phyloP scores from a whole-genome alignment of 2,113 vertebrate species.

The Seriola aureovittata region DNA sequence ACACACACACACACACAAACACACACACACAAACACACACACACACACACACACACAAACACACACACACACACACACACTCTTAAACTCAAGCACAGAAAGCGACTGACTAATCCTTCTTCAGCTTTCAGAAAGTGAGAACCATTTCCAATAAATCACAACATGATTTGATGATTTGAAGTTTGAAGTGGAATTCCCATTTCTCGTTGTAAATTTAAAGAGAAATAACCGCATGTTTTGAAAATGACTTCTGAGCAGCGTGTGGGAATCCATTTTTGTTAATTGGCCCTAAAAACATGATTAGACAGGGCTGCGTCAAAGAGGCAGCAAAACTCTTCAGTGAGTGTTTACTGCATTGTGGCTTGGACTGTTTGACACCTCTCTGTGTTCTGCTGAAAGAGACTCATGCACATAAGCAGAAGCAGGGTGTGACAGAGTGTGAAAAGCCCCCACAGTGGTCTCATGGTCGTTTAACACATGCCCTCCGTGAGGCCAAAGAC shows the following conservation, averaged over 20 bases:
- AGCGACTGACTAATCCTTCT: constrained; percentile 49
- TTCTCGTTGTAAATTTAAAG: background rate
- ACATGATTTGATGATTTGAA: constrained; percentile 5
- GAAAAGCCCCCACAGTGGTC: constrained; percentile 36
- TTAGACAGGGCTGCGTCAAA: background rate
- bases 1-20: no score
- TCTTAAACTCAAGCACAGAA: background rate
- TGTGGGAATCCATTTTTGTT: background rate
- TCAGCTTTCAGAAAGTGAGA: constrained; percentile 42
- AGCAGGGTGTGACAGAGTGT: constrained; percentile 28
- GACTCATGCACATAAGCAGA: background rate
- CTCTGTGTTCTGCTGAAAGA: constrained; percentile 28
- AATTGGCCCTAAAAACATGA: background rate
- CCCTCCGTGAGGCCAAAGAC: background rate
- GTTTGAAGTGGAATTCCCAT: constrained; percentile 21
- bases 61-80: no score
- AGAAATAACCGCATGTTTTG: background rate
- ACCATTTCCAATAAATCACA: constrained; percentile 74
- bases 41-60: no score
- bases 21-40: no score
- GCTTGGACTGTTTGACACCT: constrained; percentile 65
- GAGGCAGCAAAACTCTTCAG: background rate
- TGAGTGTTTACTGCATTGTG: background rate
- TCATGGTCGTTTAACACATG: constrained; percentile 13
- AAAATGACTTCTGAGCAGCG: background rate